Conservation (phyloP, 2,888 invertebrate genomes). For the Plebejus melissa region DNA sequence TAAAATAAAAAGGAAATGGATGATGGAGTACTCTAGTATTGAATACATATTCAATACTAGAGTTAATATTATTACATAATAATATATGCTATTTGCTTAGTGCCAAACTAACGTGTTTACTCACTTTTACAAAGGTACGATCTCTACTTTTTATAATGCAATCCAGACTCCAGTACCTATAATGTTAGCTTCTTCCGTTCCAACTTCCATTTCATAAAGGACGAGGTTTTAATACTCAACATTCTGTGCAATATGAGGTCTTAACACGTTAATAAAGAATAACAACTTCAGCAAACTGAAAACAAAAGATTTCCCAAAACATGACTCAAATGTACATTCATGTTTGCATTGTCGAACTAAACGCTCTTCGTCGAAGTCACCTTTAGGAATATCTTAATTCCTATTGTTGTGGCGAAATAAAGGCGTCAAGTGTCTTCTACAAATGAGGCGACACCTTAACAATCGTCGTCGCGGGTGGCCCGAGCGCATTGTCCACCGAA, state of each 20-base stretch:
- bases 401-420: slow-evolving; percentile 42
- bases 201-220: background rate
- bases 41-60: no score
- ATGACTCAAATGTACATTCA: slow-evolving; percentile 2
- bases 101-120: no score
- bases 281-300: background rate
- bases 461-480: slow-evolving; percentile 69
- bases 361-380: slow-evolving; percentile 34
- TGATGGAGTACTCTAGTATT: no score
- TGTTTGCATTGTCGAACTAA: slow-evolving; percentile 22
- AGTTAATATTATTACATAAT: no score
- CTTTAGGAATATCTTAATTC: slow-evolving; percentile 41
- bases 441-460: slow-evolving; percentile 55
- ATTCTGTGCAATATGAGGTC: background rate
- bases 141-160: no score
- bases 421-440: slow-evolving; percentile 44
- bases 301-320: slow-evolving; percentile 15
- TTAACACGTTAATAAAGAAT: background rate
- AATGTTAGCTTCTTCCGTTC: no score
- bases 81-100: no score
- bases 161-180: no score
- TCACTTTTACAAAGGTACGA: no score
- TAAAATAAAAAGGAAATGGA: no score
- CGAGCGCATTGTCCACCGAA: slow-evolving; percentile 56
- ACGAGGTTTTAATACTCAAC: background rate